Base-by-base conservation (phyloP, 1,140 invertebrate genomes). In the Apis dorsata region DNA sequence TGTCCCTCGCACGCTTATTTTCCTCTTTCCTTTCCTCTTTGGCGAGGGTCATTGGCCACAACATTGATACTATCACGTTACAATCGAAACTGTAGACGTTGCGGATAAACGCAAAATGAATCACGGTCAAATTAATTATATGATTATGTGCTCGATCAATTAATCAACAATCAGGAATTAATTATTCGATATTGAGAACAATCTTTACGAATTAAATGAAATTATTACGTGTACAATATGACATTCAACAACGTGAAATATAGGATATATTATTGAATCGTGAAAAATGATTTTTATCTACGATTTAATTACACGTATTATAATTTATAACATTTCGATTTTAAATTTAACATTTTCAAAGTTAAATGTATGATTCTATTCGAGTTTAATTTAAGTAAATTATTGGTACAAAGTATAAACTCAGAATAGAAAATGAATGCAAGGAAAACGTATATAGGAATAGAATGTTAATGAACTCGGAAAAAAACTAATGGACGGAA, bases 41-140 rank as follows among this genome's bases (percentile, higher is more conserved):
- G 57, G 9, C 17, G n/a, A 80, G 79, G 79, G 79, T 80, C 79
- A 80, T 73, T 53, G 79, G n/a, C 79, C 79, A 73, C 69, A 70
- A 55, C 69, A 73, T 80, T 80, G 69, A 63, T 80, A 73, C 28
- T 15, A 17, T 15, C 49, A 21, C 34, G 55, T 49, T 79, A 53
- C 21, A 70, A 51, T 51, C 44, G 69, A 4, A 71, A 21, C 28
- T 21, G 34, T 24, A 44, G 21, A 44, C 11, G 34, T 9, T 8
- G n/a, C 66, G 55, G 55, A 70, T 10, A n/a, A 28, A 24, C 44
- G 12, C 9, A 1, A 19, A 28, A 57, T 28, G 28, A 70, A 70
- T 70, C 53, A 57, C 10, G 63, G 21, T 55, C 66, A 57, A 79
- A 70, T 79, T 28, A 28, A 21, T 79, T 21, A 19, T 55, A 5